These are phyloP conservation scores for Acanthis flammea DNA, from an alignment of 2,797 vertebrate genomes.

Conservation along the genomic window DNA sequence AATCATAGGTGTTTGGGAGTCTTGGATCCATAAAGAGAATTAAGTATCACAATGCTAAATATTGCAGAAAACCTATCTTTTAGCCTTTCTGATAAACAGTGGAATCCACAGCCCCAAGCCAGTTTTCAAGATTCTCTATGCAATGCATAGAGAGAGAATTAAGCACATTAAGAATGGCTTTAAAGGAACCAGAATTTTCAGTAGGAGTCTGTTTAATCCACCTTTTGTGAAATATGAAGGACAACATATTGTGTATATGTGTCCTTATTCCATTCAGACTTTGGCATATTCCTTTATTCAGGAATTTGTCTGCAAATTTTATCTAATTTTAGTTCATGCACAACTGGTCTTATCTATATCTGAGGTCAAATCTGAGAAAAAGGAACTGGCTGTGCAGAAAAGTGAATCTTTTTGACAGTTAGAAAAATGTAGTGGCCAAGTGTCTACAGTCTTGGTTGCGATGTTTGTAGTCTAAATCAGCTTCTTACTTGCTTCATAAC, in stretches of 20 bases:
- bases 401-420: background rate
- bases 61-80: background rate
- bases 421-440: background rate
- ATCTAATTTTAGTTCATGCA: background rate
- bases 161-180: background rate
- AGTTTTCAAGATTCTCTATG: background rate
- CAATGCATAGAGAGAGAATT: background rate
- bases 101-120: background rate
- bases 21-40: background rate
- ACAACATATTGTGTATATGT: rapidly evolving
- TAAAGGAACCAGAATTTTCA: background rate
- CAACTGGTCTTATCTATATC: background rate
- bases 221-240: background rate
- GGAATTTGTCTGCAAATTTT: background rate
- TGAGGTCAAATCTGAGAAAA: background rate
- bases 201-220: background rate
- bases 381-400: background rate
- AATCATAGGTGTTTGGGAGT: background rate
- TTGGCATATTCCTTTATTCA: background rate
- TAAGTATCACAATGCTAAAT: background rate
- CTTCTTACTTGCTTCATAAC: background rate
- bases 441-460: rapidly evolving
- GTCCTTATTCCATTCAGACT: background rate
- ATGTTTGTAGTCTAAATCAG: background rate
- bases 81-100: background rate